Evolutionary conservation across 2,888 invertebrate species (phyloP), one percentile per base, ranked within the genome.

Genomic region (Cenopis cana): DNA sequence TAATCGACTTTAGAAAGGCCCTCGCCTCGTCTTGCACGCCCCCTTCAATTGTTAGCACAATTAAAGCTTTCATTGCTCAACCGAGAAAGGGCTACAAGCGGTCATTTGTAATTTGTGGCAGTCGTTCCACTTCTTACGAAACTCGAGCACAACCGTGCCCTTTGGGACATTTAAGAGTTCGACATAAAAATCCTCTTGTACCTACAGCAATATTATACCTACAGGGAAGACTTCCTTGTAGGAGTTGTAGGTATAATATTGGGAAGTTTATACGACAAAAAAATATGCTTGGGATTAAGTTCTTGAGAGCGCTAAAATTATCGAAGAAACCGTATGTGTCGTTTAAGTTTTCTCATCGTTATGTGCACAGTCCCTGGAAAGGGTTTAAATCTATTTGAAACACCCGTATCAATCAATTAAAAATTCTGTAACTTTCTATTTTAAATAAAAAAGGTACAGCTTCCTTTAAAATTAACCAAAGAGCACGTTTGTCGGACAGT

Each of bases 21-120:
- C 81, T 81, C 76, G 78, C 80, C 81, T 81, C 76, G 78, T 81
- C 79, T 76, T 77, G 80, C 78, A 79, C 82, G 84, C 82, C 81
- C 82, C 84, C 81, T 83, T 68, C 71, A 69, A 75, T 87, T 89
- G 87, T 91, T 90, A 88, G 85, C 79, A 80, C 83, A 85, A 89
- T 91, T 90, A 92, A 84, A 82, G 79, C 76, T 76, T 82, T 79
- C 78, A 79, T 82, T 82, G 82, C 80, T 81, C 83, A 81, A 84
- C 81, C 84, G 83, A 85, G 85, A 86, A 89, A 87, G 84, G 85
- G 86, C 84, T 76, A 68, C 67, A 74, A 62, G 33, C 56, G 73
- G 67, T 60, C 67, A 68, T 67, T 74, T 62, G 68, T 67, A 56
- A 50, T 49, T 62, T 60, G 60, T 60, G 60, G 71, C 57, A 69